A percentile compares a stretch with the other conserved stretches of the same genome.
Evolutionary conservation across 2,113 vertebrate species (phyloP).

Genomic region (Andinoacara biseriatus): DNA sequence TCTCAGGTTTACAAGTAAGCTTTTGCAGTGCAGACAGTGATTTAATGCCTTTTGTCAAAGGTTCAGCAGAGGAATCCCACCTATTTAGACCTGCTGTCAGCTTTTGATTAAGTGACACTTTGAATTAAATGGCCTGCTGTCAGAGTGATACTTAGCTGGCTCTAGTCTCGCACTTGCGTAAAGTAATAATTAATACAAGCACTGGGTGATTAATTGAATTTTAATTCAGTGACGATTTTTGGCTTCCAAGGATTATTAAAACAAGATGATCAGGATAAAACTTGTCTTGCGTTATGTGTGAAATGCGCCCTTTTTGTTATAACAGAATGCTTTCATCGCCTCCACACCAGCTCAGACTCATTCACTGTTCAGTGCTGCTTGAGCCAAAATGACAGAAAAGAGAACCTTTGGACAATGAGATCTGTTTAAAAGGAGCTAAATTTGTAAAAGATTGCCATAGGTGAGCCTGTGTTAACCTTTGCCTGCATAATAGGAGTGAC

Average conservation of each 20-base stretch:
- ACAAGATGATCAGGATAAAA: fast-evolving
- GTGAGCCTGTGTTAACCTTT: neutral
- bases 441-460: neutral
- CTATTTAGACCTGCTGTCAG: neutral
- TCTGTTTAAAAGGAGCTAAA: neutral
- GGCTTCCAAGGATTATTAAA: neutral
- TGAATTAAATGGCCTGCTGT: neutral
- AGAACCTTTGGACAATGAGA: fast-evolving
- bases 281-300: neutral
- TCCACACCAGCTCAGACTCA: neutral
- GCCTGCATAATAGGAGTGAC: neutral
- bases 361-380: neutral
- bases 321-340: neutral
- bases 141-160: neutral
- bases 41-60: conserved; percentile 1
- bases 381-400: neutral
- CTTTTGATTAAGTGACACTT: neutral
- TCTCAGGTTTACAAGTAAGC: neutral
- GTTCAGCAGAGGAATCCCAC: neutral
- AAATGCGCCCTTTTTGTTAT: neutral
- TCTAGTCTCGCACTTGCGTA: neutral
- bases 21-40: neutral
- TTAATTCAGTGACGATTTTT: neutral
- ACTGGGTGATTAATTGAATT: neutral
- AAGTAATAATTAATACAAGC: neutral